Percentiles rank a stretch among this genome's conserved stretches.
phyloP scores from a whole-genome alignment of 2,888 invertebrate genomes.

The Prosopocoilus inquinatus region DNA sequence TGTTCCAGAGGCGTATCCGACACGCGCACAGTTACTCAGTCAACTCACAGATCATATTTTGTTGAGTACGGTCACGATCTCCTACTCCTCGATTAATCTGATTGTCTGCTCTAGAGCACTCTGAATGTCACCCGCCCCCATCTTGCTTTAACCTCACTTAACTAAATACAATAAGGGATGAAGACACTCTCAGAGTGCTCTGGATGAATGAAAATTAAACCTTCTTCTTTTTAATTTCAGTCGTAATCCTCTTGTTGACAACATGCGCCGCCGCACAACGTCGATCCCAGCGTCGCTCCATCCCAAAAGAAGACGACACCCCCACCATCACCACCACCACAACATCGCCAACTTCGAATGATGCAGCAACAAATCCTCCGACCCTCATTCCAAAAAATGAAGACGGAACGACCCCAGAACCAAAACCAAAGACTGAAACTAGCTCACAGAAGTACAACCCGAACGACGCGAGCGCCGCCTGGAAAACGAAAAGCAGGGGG shows the following conservation, averaged over 20 bases:
- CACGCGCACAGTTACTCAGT: no score
- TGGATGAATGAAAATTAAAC: no score
- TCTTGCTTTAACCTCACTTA: no score
- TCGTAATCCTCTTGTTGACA: background rate
- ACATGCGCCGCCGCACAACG: background rate
- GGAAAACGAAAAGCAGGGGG: constrained; percentile 8
- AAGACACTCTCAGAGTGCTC: no score
- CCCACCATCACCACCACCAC: background rate
- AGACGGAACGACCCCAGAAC: background rate
- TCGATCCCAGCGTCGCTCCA: background rate
- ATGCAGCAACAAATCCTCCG: background rate
- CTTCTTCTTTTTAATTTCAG: background rate
- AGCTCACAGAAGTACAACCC: constrained; percentile 4
- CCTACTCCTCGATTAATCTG: no score
- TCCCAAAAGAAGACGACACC: background rate
- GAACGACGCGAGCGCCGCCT: background rate
- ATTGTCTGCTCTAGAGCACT: no score
- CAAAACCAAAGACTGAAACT: constrained; percentile 41
- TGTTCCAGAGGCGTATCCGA: no score
- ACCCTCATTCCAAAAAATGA: no score
- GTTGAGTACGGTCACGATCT: no score
- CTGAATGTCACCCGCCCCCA: no score
- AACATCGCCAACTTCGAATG: background rate
- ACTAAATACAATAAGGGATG: no score
- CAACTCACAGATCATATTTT: no score